Percentiles rank a stretch among this genome's conserved stretches.
Evolutionary conservation across 1,140 invertebrate genomes (phyloP).

Genomic region (Drosophila bifasciata): DNA sequence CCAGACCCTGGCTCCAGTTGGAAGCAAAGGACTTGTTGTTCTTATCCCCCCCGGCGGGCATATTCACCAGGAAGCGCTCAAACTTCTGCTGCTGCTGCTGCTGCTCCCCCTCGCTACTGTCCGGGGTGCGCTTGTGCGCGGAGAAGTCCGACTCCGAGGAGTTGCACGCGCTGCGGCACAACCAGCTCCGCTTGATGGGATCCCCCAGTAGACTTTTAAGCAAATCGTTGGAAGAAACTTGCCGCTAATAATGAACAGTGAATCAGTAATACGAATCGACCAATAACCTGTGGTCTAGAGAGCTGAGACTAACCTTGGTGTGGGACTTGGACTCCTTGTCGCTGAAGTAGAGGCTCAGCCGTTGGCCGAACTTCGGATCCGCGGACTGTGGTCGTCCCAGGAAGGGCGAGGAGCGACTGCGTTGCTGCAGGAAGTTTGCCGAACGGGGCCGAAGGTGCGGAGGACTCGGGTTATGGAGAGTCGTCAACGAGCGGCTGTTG

Average conservation of each 20-base stretch:
- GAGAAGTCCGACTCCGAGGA: constrained; percentile 74
- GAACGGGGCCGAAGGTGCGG: constrained; percentile 72
- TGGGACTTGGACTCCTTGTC: constrained; percentile 55
- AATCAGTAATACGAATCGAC: neutral
- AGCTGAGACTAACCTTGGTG: constrained; percentile 46
- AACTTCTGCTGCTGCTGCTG: constrained; percentile 55
- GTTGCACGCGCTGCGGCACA: constrained; percentile 68
- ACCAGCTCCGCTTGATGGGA: constrained; percentile 78
- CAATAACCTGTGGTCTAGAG: no score
- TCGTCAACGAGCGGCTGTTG: constrained; percentile 65
- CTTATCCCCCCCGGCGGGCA: constrained; percentile 48
- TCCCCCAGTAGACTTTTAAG: constrained; percentile 76
- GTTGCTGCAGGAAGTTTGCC: constrained; percentile 74
- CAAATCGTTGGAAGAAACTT: constrained; percentile 76
- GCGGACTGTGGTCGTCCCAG: constrained; percentile 77
- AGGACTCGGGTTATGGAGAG: constrained; percentile 49
- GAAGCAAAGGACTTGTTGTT: constrained; percentile 50
- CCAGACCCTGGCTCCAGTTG: constrained; percentile 16
- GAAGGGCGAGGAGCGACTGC: constrained; percentile 71
- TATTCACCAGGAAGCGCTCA: constrained; percentile 58
- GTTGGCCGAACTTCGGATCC: constrained; percentile 71
- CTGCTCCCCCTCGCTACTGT: constrained; percentile 55
- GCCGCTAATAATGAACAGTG: constrained; percentile 31
- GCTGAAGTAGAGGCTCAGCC: constrained; percentile 49
- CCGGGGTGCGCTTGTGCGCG: constrained; percentile 44